Base-by-base conservation (phyloP, 2,113 vertebrate species). In the Entelurus aequoreus region DNA sequence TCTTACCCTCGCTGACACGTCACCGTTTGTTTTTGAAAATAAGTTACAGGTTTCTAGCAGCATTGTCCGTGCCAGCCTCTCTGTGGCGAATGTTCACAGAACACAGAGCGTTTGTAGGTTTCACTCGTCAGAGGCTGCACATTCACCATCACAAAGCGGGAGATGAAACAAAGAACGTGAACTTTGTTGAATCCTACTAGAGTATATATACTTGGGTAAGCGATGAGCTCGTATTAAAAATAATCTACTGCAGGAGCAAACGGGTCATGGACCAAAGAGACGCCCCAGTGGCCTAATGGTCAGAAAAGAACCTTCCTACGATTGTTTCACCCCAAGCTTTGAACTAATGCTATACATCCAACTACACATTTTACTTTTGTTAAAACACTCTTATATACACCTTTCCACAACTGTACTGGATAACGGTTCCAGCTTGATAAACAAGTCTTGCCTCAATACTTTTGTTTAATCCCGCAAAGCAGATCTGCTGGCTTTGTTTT, bases 311-410 rank as follows among this genome's bases (percentile, higher is more conserved):
- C 67, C 53, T 58, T 70, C 65, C 50, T 60, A 77, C 21, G 73
- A 63, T 65, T 35, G 37, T 48, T 57, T 66, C 6, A 49, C 37
- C 70, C 53, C 68, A 74, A 77, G 76, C 46, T 60, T 71, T 66
- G 69, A 67, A 59, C 72, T 77, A 80, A 65, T 79, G 21, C 72
- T 78, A 67, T 72, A 78, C 70, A 76, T 74, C 79, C 58, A 66
- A 58, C 75, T 79, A 81, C 21, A 84, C 63, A 75, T 65, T 69
- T 54, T 40, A 54, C 9, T 69, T 55, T 64, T 49, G 37, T 68
- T 76, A 75, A 79, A 79, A 75, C 72, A 63, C 74, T 83, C 77
- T 77, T 85, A 82, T 85, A 47, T 81, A 85, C 84, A 86, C 62
- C 6, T 55, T 59, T 76, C 69, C 71, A 68, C 60, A 71, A 54